Percentiles rank a stretch among this genome's conserved stretches.
Conservation (phyloP, 2,113 vertebrate genomes). For the Tapirus terrestris region DNA sequence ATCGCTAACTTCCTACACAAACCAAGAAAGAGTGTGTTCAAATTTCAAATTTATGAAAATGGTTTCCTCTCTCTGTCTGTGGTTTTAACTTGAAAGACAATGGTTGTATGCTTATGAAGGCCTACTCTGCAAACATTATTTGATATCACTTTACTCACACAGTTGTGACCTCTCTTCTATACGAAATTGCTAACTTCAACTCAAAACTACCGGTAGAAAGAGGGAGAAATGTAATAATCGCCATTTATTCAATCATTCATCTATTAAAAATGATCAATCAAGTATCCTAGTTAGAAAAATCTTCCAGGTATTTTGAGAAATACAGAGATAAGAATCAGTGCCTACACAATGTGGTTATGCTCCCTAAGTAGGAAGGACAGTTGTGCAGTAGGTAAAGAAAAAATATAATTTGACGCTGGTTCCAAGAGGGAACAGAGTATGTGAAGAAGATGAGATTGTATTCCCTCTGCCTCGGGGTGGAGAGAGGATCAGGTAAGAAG, state of each 20-base stretch:
- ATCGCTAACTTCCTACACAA: background rate
- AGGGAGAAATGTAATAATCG: background rate
- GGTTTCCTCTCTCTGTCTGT: background rate
- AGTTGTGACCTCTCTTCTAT: background rate
- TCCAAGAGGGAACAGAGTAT: background rate
- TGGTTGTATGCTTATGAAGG: background rate
- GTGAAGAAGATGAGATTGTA: background rate
- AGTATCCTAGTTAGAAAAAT: background rate
- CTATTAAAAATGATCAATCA: background rate
- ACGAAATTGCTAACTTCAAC: background rate
- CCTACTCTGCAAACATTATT: background rate
- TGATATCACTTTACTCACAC: background rate
- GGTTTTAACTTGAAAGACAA: conserved; percentile 3
- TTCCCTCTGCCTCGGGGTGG: rapidly evolving
- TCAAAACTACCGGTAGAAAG: background rate
- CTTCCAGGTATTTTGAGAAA: background rate
- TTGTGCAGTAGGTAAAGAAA: background rate
- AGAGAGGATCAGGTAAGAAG: background rate
- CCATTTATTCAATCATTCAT: background rate
- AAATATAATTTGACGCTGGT: background rate
- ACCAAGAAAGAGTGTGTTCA: background rate
- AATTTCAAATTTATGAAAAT: background rate
- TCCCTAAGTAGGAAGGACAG: background rate
- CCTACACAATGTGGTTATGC: background rate
- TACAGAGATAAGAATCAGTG: background rate